These are phyloP conservation scores for Rhombomys opimus DNA, from an alignment of 2,113 vertebrate species.

Conservation along the genomic window DNA sequence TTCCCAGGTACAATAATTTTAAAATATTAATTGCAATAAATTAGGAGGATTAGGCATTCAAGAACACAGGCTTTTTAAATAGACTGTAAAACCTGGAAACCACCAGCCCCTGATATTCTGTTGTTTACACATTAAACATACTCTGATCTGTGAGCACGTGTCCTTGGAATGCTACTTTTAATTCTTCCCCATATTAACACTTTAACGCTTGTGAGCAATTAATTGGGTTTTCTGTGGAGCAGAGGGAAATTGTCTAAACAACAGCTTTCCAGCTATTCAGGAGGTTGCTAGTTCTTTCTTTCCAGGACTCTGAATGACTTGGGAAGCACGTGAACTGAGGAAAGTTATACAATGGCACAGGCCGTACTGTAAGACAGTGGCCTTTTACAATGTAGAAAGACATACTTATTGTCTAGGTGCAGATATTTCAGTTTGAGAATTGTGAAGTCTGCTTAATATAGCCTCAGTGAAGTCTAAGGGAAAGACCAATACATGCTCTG, in stretches of 20 bases:
- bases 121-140: background rate
- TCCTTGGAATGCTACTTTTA: background rate
- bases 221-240: slow-evolving; percentile 13
- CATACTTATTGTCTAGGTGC: background rate
- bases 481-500: background rate
- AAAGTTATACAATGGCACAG: background rate
- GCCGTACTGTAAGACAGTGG: background rate
- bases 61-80: background rate
- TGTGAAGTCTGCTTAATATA: background rate
- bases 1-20: slow-evolving; percentile 5
- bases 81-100: background rate
- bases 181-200: background rate
- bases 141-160: background rate
- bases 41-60: background rate
- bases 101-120: background rate
- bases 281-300: background rate
- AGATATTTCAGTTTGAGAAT: background rate
- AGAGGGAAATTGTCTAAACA: background rate
- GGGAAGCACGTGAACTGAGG: background rate
- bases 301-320: background rate
- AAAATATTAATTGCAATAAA: slow-evolving; percentile 52
- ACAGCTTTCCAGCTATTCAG: background rate
- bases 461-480: background rate
- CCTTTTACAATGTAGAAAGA: background rate
- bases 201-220: slow-evolving; percentile 12